A percentile compares a stretch with the other conserved stretches of the same genome.
These are phyloP conservation scores for Mesocentrotus franciscanus DNA, from an alignment of 53 echinoderm and acorn worm genomes.

Conservation along the genomic window DNA sequence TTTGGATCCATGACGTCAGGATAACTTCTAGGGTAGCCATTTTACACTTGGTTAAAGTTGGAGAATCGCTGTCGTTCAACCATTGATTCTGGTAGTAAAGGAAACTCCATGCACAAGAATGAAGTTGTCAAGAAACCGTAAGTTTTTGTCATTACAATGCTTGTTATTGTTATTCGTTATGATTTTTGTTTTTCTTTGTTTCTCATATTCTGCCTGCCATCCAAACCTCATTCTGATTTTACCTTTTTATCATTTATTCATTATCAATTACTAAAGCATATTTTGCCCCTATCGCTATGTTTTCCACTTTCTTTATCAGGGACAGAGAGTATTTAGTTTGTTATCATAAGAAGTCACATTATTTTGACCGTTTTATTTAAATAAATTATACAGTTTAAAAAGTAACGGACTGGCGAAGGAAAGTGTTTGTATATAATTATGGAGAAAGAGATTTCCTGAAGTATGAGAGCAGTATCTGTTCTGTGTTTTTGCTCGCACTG, in stretches of 20 bases:
- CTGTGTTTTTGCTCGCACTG: too few relatives aligned
- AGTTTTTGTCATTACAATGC: not conserved
- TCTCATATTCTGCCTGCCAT: not conserved
- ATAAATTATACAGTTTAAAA: not conserved
- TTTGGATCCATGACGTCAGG: not conserved
- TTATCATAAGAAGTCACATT: not conserved
- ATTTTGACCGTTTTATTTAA: not conserved
- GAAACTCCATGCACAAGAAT: not conserved
- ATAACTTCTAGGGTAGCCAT: not conserved
- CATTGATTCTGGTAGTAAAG: not conserved
- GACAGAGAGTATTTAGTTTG: not conserved
- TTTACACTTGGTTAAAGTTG: not conserved
- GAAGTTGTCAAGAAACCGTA: slow-evolving; percentile 11
- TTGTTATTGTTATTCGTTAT: not conserved
- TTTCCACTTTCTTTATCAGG: too few relatives aligned
- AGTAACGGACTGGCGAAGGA: too few relatives aligned
- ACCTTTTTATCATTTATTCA: not conserved
- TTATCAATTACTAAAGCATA: not conserved
- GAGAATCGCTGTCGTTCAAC: not conserved
- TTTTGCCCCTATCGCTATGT: too few relatives aligned
- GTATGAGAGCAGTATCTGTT: not conserved
- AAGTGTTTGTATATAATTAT: not conserved
- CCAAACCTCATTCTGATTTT: not conserved
- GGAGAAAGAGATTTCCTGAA: not conserved
- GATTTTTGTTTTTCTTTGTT: not conserved